Percentiles rank a stretch among this genome's conserved stretches.
phyloP scores from a whole-genome alignment of 1,140 invertebrate species.

The Melipona quadrifasciata region DNA sequence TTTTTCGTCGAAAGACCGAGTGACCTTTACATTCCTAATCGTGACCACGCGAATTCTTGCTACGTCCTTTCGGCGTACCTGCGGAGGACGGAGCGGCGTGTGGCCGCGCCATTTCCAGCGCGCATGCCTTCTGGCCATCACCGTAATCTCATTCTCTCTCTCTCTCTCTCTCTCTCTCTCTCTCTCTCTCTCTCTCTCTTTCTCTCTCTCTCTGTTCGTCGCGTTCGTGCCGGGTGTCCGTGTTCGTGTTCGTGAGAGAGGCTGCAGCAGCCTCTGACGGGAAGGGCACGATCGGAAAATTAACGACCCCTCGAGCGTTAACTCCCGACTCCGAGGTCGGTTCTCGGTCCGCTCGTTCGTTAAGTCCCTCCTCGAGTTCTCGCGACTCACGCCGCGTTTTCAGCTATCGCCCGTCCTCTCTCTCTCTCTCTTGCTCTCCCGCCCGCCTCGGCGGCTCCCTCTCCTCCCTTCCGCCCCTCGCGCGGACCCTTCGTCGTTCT shows the following conservation, averaged over 20 bases:
- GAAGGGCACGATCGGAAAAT: slow-evolving; percentile 72
- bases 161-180: neutral
- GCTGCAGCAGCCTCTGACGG: slow-evolving; percentile 54
- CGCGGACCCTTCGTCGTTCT: neutral
- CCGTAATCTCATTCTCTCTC: slow-evolving; percentile 11
- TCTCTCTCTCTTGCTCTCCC: neutral
- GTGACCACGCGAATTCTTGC: slow-evolving; percentile 59
- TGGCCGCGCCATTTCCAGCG: slow-evolving; percentile 63
- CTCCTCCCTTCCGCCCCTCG: neutral
- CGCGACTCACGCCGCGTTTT: slow-evolving; percentile 67
- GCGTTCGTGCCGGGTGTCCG: neutral
- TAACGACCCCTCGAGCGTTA: slow-evolving; percentile 71
- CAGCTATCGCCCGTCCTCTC: slow-evolving; percentile 38
- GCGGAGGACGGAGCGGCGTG: slow-evolving; percentile 27
- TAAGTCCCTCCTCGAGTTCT: slow-evolving; percentile 64
- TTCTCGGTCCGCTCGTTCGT: slow-evolving; percentile 62
- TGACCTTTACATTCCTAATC: slow-evolving; percentile 55
- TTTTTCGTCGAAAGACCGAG: slow-evolving; percentile 25
- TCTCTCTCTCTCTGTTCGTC: neutral
- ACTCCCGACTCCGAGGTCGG: slow-evolving; percentile 65
- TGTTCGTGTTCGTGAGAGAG: slow-evolving; percentile 15
- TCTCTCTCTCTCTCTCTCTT: neutral
- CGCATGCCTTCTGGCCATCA: slow-evolving; percentile 60
- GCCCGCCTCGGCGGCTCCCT: neutral
- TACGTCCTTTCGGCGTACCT: slow-evolving; percentile 44